phyloP scores from a whole-genome alignment of 1,140 invertebrate genomes.

The Papilio glaucus region DNA sequence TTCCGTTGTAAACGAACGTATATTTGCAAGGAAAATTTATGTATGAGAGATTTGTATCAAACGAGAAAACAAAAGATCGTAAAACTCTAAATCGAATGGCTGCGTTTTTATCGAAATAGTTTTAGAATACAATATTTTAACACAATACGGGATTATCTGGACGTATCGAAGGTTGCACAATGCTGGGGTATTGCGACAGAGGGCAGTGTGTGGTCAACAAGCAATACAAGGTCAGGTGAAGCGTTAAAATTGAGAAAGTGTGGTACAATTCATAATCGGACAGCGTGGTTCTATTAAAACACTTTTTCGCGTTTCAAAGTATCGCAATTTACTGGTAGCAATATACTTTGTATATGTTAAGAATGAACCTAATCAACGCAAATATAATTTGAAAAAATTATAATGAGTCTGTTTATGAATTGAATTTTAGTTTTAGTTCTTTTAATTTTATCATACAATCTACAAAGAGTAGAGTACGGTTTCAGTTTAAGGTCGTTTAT shows the following conservation, averaged over 20 bases:
- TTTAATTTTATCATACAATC: too few species aligned
- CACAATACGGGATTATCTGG: not conserved
- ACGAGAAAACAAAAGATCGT: conserved; percentile 27
- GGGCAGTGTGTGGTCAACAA: conserved; percentile 32
- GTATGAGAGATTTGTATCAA: conserved; percentile 32
- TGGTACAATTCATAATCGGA: not conserved
- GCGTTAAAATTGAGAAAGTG: conserved; percentile 30
- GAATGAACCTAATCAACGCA: too few species aligned
- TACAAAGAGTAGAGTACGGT: too few species aligned
- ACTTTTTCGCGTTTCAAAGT: too few species aligned
- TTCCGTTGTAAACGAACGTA: not conserved
- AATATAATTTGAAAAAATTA: too few species aligned
- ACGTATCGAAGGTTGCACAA: conserved; percentile 30
- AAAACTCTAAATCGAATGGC: conserved; percentile 15
- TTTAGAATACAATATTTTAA: conserved; percentile 19
- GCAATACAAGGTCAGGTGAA: conserved; percentile 30
- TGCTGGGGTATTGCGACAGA: conserved; percentile 16
- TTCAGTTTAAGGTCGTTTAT: too few species aligned
- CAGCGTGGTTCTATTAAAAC: too few species aligned
- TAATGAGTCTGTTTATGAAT: too few species aligned
- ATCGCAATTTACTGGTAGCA: too few species aligned
- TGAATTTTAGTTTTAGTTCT: too few species aligned
- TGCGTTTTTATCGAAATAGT: conserved; percentile 18
- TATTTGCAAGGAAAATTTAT: conserved; percentile 25
- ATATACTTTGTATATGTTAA: too few species aligned